Evolutionary conservation across 2,888 invertebrate genomes (phyloP), one percentile per base, ranked within the genome.

Genomic region (Ypsolopha sequella): DNA sequence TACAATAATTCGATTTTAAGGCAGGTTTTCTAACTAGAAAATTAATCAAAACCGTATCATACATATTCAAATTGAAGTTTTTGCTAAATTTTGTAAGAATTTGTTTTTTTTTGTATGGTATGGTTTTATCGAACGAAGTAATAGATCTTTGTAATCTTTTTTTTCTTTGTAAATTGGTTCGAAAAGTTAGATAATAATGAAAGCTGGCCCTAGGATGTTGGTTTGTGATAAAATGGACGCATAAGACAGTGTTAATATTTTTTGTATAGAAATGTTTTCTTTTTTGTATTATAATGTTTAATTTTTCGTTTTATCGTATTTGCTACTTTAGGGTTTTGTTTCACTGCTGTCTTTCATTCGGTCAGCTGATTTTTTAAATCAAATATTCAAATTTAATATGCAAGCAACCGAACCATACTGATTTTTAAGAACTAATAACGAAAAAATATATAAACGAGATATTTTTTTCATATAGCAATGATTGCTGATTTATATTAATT

Each of bases 281-380:
- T 70, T 76, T 76, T 77, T 77, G 74, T 78, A 76, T 66, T 60
- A 75, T 78, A 77, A 68, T 64, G 71, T 77, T 76, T 68, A 65
- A 47, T 61, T 61, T 63, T 63, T 70, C 66, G 75, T 67, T 69
- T 68, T 64, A 59, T 63, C 65, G 67, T 70, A 76, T 47, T 78
- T 77, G 78, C 72, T 80, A 76, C 69, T 74, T 70, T 70, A 68
- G 66, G 58, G 70, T 76, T 78, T 78, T 76, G 71, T 79, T 79
- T 76, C 70, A 72, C 13, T 13, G 43, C 13, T 43, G 14, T 43
- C 7, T 43, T 13, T 43, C 70, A 64, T 64, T 64, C 57, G 62
- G 43, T 52, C 55, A 52, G 50, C 49, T 36, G 24, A 24, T 24
- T 24, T 24, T 24, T 48, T 39, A 36, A 36, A 38, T 38, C 9